phyloP scores from a whole-genome alignment of 2,888 invertebrate species.

The Caenorhabditis becei region DNA sequence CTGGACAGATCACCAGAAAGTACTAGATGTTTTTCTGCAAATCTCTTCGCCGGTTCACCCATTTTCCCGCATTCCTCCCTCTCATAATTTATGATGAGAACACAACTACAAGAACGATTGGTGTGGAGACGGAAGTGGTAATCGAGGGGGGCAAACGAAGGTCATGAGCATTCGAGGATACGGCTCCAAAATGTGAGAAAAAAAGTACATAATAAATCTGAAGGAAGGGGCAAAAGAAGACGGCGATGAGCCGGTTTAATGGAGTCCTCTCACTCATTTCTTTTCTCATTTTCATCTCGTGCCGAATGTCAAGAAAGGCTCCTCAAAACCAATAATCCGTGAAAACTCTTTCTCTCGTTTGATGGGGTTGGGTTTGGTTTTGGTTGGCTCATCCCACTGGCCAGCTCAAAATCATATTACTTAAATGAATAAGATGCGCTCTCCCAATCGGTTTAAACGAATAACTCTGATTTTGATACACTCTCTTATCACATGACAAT shows the following conservation, averaged over 20 bases:
- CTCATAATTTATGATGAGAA: conserved; percentile 38
- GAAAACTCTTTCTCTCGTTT: conserved; percentile 23
- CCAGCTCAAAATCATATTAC: background rate
- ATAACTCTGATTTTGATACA: too few species aligned
- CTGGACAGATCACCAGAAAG: conserved; percentile 2
- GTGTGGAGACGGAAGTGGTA: conserved; percentile 4
- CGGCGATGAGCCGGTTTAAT: conserved; percentile 39
- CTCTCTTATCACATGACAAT: too few species aligned
- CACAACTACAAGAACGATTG: conserved; percentile 6
- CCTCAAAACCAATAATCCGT: conserved; percentile 58
- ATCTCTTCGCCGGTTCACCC: background rate
- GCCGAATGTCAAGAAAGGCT: conserved; percentile 54
- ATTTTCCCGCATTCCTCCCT: background rate
- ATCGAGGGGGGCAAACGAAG: conserved; percentile 19
- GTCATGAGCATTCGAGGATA: conserved; percentile 21
- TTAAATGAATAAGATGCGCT: too few species aligned
- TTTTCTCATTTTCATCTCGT: conserved; percentile 46
- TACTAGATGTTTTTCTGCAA: conserved; percentile 14
- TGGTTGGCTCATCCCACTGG: background rate
- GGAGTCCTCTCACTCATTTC: conserved; percentile 49
- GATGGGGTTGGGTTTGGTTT: background rate
- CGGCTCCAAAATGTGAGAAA: conserved; percentile 26
- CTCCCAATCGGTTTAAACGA: too few species aligned
- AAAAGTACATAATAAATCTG: conserved; percentile 56
- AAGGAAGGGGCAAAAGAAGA: conserved; percentile 22